Base-by-base conservation (phyloP, 2,888 invertebrate species). In the Ephialtes manifestator region DNA sequence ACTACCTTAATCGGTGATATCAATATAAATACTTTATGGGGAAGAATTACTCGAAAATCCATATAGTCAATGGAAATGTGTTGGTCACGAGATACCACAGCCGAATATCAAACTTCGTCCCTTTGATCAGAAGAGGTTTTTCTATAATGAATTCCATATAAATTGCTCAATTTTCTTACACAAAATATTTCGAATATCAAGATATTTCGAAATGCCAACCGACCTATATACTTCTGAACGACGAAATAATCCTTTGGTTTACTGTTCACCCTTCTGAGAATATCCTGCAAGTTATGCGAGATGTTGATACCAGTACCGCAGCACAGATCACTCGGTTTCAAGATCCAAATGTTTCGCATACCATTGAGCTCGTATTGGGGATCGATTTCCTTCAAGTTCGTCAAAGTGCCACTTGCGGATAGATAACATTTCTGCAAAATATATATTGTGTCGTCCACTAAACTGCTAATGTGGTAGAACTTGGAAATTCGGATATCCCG, bases 141-240 rank as follows among this genome's bases (percentile, higher is more conserved):
- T 98, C 97, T 97, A 94, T 31, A 95, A 85, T 58, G 79, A 87
- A 46, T 74, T 74, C 35, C 1, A 48, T 78, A 85, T 65, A 51
- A 63, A 65, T 63, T 39, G 4, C 35, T 55, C 4, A 48, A 43
- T 70, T 18, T 55, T 28, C 4, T 11, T 13, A 5, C 4, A 10
- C 39, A 39, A 28, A 18, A 13, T 48, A 70, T 4, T 11, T 13
- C 13, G 43, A 55, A 55, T 13, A 15, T 46, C 20, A n/a, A 65
- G 13, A 1, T 20, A 28, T 24, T 24, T 28, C 24, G 18, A 53
- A 80, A 55, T 48, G 63, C 51, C 65, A 89, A 91, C 94, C 92
- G 94, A 97, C 98, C 98, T 87, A 98, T 97, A 92, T 98, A 98
- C 94, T 98, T 98, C 94, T 98, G 98, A 10, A 98, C 96, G 39